phyloP scores from a whole-genome alignment of 1,140 invertebrate genomes.

The Panagrolaimus sp. region DNA sequence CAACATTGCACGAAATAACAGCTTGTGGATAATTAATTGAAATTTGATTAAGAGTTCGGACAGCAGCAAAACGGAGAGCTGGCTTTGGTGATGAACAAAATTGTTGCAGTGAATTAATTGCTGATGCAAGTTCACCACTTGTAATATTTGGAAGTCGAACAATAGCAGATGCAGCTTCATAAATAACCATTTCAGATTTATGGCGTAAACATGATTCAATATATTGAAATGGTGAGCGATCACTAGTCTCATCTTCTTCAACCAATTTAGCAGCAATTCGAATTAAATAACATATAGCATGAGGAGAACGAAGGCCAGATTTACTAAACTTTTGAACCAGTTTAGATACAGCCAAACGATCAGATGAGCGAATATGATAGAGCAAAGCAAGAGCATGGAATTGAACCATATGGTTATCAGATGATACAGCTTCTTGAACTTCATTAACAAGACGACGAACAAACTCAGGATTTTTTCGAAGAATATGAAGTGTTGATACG shows the following conservation, averaged over 20 bases:
- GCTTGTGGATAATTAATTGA: conserved; percentile 83
- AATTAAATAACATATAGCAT: conserved; percentile 83
- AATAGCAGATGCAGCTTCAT: conserved; percentile 84
- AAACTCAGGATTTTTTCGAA: conserved; percentile 75
- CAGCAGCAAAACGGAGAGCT: conserved; percentile 83
- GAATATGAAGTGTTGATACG: conserved; percentile 76
- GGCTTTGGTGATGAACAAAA: conserved; percentile 91
- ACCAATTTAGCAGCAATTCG: conserved; percentile 81
- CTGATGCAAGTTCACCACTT: conserved; percentile 76
- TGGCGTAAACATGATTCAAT: conserved; percentile 86
- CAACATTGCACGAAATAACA: conserved; percentile 92
- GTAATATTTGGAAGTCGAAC: conserved; percentile 78
- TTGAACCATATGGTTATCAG: conserved; percentile 72
- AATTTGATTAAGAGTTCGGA: conserved; percentile 86
- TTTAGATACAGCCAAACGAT: conserved; percentile 90
- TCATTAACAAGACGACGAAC: conserved; percentile 97
- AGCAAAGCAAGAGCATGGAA: conserved; percentile 94
- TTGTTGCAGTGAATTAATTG: conserved; percentile 85
- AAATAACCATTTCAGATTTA: conserved; percentile 95
- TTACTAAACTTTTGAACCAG: conserved; percentile 81
- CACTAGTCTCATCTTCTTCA: conserved; percentile 71
- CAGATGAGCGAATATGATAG: conserved; percentile 84
- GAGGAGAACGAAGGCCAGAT: conserved; percentile 77
- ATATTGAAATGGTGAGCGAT: conserved; percentile 73
- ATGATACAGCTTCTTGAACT: conserved; percentile 85